phyloP scores from a whole-genome alignment of 2,888 invertebrate species.

The Chelonus formosanus region DNA sequence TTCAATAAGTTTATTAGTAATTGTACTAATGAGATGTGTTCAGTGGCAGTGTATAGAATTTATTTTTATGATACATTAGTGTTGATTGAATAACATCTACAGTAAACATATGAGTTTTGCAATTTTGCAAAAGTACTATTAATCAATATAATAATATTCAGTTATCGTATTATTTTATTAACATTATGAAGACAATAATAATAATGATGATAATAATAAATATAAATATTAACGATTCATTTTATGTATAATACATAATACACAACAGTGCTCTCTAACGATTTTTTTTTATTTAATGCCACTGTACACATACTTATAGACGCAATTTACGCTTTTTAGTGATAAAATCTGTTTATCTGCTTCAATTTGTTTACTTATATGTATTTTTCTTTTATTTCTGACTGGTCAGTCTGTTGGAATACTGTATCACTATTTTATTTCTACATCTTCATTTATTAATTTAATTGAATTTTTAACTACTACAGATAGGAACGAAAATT shows the following conservation, averaged over 20 bases:
- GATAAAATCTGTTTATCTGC: conserved; percentile 48
- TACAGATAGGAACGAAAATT: no score
- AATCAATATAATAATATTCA: no score
- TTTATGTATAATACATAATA: conserved; percentile 47
- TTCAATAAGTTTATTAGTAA: conserved; percentile 54
- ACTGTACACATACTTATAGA: conserved; percentile 56
- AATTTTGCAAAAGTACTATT: no score
- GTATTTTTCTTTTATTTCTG: conserved; percentile 33
- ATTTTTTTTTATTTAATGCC: conserved; percentile 49
- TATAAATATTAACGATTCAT: not conserved
- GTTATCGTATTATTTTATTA: conserved; percentile 11
- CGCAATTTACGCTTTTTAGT: conserved; percentile 52
- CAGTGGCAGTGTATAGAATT: conserved; percentile 61
- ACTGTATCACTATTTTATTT: conserved; percentile 48
- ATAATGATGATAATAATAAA: conserved; percentile 1
- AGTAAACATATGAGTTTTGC: conserved; percentile 35
- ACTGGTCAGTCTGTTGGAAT: conserved; percentile 57
- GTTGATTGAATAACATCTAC: conserved; percentile 40
- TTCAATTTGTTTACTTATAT: conserved; percentile 42
- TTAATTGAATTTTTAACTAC: no score
- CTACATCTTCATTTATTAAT: conserved; percentile 9
- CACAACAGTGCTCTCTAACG: conserved; percentile 50
- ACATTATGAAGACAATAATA: not conserved
- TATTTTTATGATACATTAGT: conserved; percentile 47
- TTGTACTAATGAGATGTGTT: conserved; percentile 65